Conservation (phyloP, 2,113 vertebrate genomes). For the Murina feae region DNA sequence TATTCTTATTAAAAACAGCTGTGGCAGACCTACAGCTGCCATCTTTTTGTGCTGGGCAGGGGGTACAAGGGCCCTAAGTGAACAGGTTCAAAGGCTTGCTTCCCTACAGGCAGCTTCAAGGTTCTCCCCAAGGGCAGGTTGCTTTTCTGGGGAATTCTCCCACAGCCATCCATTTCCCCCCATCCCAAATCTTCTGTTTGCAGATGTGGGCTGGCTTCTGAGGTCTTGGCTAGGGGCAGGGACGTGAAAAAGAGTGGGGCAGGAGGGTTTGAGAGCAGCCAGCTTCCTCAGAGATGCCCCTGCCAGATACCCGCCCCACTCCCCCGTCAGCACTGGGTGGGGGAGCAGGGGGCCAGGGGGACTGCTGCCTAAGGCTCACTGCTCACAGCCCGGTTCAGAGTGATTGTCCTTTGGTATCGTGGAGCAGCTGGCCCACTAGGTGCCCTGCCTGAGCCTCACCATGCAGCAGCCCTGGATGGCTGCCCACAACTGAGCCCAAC, state of each 20-base stretch:
- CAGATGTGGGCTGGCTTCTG: not conserved
- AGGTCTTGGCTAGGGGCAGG: constrained; percentile 64
- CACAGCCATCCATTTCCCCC: not conserved
- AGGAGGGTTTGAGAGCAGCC: constrained; percentile 18
- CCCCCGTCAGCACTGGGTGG: no score
- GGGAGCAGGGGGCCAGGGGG: not conserved
- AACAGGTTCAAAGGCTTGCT: constrained; percentile 61
- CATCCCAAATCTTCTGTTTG: not conserved
- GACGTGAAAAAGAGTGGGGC: constrained; percentile 62
- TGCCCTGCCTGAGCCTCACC: constrained; percentile 68
- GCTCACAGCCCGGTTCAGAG: not conserved
- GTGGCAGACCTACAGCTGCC: constrained; percentile 79
- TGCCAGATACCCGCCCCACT: not conserved
- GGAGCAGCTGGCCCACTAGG: constrained; percentile 72
- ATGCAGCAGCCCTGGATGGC: constrained; percentile 77
- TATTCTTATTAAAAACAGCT: constrained; percentile 86
- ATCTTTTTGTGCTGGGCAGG: constrained; percentile 65
- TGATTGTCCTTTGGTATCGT: constrained; percentile 44
- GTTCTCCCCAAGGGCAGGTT: not conserved
- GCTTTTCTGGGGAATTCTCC: not conserved
- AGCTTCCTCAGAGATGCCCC: not conserved
- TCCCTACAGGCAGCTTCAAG: not conserved
- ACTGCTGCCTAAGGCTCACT: not conserved
- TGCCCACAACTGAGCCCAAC: constrained; percentile 66
- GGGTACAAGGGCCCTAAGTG: constrained; percentile 71